Evolutionary conservation across 2,113 vertebrate genomes (phyloP).

Genomic region (Ivindomyrus marchei): DNA sequence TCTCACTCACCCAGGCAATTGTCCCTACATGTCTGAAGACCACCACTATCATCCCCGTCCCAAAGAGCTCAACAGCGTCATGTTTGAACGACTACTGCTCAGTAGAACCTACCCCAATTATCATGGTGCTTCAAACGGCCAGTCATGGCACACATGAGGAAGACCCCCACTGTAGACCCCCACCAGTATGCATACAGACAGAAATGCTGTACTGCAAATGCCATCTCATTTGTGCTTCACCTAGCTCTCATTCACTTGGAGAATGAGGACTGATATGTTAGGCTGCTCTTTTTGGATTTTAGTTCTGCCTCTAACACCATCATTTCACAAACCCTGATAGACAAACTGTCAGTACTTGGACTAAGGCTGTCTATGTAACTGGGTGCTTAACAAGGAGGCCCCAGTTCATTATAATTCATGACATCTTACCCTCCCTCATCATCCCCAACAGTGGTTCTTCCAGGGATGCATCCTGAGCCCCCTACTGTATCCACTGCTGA

Average conservation of each 20-base stretch:
- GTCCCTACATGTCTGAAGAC: background rate
- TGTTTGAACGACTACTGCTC: background rate
- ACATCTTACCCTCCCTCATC: background rate
- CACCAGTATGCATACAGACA: background rate
- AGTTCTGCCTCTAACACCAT: background rate
- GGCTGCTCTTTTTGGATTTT: background rate
- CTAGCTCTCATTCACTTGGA: background rate
- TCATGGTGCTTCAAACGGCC: background rate
- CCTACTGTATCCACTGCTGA: too few relatives aligned
- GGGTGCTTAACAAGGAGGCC: background rate
- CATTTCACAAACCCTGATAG: background rate
- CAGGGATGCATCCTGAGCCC: background rate
- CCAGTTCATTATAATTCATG: background rate
- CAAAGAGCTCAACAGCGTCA: background rate
- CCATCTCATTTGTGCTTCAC: background rate
- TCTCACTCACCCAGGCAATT: background rate
- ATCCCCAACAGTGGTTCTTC: background rate
- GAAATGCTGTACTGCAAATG: background rate
- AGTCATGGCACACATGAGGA: background rate
- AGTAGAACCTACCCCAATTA: background rate
- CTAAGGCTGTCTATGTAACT: background rate
- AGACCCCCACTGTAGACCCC: background rate
- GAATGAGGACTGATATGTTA: background rate
- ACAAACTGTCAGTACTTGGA: background rate
- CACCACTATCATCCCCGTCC: background rate